phyloP scores from a whole-genome alignment of 1,140 invertebrate species.

The Hylyphantes graminicola region DNA sequence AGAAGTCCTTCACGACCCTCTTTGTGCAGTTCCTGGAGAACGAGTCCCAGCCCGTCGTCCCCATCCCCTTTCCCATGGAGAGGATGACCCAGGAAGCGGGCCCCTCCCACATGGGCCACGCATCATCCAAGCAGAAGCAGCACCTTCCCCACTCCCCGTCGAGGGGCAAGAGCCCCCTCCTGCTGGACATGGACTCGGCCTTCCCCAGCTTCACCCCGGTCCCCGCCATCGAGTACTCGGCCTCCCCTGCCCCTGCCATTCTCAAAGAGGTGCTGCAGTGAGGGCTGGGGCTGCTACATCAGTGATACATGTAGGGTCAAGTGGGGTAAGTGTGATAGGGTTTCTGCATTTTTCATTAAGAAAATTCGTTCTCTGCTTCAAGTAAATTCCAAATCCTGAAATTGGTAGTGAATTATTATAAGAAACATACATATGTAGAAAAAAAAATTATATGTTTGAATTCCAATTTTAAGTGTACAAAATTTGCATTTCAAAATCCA shows the following conservation, averaged over 20 bases:
- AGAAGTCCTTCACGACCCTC: slow-evolving; percentile 81
- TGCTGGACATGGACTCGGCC: slow-evolving; percentile 55
- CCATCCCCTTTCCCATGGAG: slow-evolving; percentile 75
- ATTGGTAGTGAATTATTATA: no score
- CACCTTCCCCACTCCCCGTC: background rate
- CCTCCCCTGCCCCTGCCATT: slow-evolving; percentile 43
- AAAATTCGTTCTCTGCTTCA: no score
- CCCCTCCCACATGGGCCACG: background rate
- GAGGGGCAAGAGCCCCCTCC: slow-evolving; percentile 21
- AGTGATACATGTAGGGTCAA: no score
- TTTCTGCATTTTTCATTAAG: no score
- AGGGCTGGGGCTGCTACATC: background rate
- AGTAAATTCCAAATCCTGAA: no score
- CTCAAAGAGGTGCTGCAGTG: slow-evolving; percentile 56
- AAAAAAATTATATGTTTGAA: no score
- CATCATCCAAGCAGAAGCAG: slow-evolving; percentile 15
- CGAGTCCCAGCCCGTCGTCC: slow-evolving; percentile 80
- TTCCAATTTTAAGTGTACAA: no score
- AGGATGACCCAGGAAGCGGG: slow-evolving; percentile 65
- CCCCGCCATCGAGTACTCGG: slow-evolving; percentile 38
- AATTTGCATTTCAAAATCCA: no score
- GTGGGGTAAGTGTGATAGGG: no score
- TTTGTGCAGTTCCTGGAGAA: slow-evolving; percentile 90
- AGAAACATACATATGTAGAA: no score
- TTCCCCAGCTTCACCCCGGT: slow-evolving; percentile 61